Evolutionary conservation across 30 jellyfish, hydroid and myxozoan species (phyloP), one percentile per base, ranked within the genome.

Genomic region (Phacellophora camtschatica): DNA sequence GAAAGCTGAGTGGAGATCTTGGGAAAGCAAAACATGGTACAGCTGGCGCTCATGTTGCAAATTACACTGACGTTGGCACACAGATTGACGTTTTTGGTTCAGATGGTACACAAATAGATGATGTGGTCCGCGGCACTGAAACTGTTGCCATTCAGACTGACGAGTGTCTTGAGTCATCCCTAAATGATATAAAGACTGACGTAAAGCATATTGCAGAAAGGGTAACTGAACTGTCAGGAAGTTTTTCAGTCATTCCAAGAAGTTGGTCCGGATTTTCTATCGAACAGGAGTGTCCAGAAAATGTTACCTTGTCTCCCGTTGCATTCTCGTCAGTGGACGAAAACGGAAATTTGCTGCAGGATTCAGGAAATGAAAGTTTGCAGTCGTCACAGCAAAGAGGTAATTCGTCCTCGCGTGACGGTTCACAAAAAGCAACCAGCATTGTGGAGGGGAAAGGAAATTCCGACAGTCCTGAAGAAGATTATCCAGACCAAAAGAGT

Each of bases 91-190:
- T n/a, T n/a, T n/a, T n/a, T n/a, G n/a, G n/a, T n/a, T n/a, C n/a
- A n/a, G n/a, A n/a, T n/a, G 70, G 69, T n/a, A 37, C 77, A 1
- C 91, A 80, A 48, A 80, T 84, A 1, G 91, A 80, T 22, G n/a
- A 0, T 33, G 22, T n/a, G 2, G 87, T n/a, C 1, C 35, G 0
- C 3, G 41, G 41, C 0, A n/a, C 20, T 28, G 23, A 22, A 43
- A 65, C 48, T 2, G 12, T 65, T 31, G 71, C 33, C 29, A 49
- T 51, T 0, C 75, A 80, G 31, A 25, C 63, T 41, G 77, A 80
- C 18, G 70, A 30, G 11, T 62, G 67, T 19, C 41, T 48, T 0
- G 72, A 77, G 33, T 22, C 74, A 2, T 62, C 90, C 19, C 50
- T 80, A 0, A 27, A 50, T 10, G 80, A 46, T 50, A 33, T 80